A percentile compares a stretch with the other conserved stretches of the same genome.
phyloP scores from a whole-genome alignment of 2,113 vertebrate species.

The Pyxicephalus adspersus region DNA sequence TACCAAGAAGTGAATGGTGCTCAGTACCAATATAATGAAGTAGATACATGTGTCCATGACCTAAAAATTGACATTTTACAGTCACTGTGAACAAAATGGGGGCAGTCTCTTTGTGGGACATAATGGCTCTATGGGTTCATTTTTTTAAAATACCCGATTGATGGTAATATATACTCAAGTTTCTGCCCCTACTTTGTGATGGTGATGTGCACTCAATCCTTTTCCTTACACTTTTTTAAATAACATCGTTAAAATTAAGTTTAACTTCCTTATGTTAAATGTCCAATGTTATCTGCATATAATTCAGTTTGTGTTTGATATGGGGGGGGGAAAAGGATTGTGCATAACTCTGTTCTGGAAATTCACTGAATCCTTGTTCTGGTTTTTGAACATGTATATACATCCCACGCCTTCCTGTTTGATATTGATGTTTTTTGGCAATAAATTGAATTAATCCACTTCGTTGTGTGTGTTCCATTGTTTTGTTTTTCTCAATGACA shows the following conservation, averaged over 20 bases:
- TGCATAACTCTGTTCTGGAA: background rate
- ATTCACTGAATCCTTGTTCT: background rate
- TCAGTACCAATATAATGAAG: no score
- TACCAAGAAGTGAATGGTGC: no score
- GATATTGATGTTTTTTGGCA: slow-evolving; percentile 31
- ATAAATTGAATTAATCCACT: slow-evolving; percentile 34
- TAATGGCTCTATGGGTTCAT: no score
- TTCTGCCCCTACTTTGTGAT: background rate
- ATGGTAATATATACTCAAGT: no score
- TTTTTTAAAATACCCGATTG: no score
- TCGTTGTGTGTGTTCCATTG: slow-evolving; percentile 27
- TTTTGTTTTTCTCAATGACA: background rate
- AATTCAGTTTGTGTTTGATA: background rate
- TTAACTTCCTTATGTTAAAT: no score
- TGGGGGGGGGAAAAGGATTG: background rate
- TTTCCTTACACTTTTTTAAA: background rate
- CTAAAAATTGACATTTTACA: no score
- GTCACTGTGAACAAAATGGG: no score
- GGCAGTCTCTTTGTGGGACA: no score
- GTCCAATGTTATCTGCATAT: background rate
- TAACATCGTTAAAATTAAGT: no score
- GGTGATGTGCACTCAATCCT: slow-evolving; percentile 20
- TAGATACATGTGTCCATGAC: no score
- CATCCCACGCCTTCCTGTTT: slow-evolving; percentile 18
- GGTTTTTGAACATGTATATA: slow-evolving; percentile 37